Base-by-base conservation (phyloP, 2,113 vertebrate species). In the Rhineura floridana region DNA sequence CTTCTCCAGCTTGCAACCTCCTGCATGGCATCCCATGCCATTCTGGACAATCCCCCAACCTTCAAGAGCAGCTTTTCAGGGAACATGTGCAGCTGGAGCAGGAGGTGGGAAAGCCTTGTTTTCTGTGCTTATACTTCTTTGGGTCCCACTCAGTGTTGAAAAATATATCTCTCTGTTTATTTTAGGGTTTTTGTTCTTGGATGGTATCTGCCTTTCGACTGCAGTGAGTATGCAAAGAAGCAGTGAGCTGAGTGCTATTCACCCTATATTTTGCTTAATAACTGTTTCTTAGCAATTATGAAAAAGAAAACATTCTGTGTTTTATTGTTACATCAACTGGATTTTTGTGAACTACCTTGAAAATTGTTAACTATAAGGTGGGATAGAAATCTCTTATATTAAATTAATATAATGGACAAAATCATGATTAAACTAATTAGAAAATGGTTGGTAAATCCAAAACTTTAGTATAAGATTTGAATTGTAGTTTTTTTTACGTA, bases 161-260 rank as follows among this genome's bases (percentile, higher is more conserved):
- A 50, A 50, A 33, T 69, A 92, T 80, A 86, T 65, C 19, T 13
- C 50, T 87, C 0, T 87, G 28, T 92, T 88, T 73, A 1, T 94
- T 91, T 0, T 73, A 99, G 99, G 98, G 98, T 0, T 97, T 97
- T 94, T 99, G 98, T 94, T 98, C 98, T 33, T 99, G 98, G 99
- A 88, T 99, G 86, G 95, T 96, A 0, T 98, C 97, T 75, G 97
- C 98, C 91, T 95, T 99, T 90, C 97, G 95, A 70, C 98, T 99
- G 97, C 96, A 97, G 99, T 99, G 94, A 98, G 99, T 98, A 69
- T 15, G n/a, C 25, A 15, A 0, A 80, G 36, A 65, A 81, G 42
- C 28, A 81, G 1, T 48, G 42, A 91, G 21, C 48, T 44, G n/a
- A 76, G 25, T 65, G 42, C 15, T 62, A 12, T 48, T 12, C 39